phyloP scores from a whole-genome alignment of 2,797 vertebrate genomes.

The Clarias platycephalus region DNA sequence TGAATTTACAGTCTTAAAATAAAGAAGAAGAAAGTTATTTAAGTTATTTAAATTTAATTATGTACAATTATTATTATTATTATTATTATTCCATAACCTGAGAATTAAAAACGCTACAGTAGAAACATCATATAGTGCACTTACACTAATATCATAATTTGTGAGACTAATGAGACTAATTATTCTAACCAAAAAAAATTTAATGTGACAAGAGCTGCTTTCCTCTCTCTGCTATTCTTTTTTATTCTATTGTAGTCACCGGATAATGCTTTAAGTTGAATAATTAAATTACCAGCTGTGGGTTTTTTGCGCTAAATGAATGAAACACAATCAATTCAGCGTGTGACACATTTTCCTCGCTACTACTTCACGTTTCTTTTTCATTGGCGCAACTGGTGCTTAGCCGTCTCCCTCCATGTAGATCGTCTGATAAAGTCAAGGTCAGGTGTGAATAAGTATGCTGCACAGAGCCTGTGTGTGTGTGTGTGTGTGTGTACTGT shows the following conservation, averaged over 20 bases:
- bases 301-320: not conserved
- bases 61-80: no score
- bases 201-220: not conserved
- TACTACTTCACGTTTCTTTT: not conserved
- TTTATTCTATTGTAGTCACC: not conserved
- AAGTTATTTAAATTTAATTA: not conserved
- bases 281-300: no score
- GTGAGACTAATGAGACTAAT: not conserved
- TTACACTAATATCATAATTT: not conserved
- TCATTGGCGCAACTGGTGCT: not conserved
- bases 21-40: no score
- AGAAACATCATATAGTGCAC: no score
- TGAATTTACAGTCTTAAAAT: not conserved
- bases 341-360: not conserved
- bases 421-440: slow-evolving; percentile 10
- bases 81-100: no score
- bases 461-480: not conserved
- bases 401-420: not conserved
- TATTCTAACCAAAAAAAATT: not conserved
- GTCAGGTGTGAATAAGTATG: slow-evolving; percentile 15
- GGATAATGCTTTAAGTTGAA: not conserved
- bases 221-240: not conserved
- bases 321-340: not conserved
- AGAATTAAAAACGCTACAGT: not conserved
- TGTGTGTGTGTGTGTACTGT: not conserved